phyloP scores from a whole-genome alignment of 53 echinoderm and acorn worm species.

The Arbacia lixula region DNA sequence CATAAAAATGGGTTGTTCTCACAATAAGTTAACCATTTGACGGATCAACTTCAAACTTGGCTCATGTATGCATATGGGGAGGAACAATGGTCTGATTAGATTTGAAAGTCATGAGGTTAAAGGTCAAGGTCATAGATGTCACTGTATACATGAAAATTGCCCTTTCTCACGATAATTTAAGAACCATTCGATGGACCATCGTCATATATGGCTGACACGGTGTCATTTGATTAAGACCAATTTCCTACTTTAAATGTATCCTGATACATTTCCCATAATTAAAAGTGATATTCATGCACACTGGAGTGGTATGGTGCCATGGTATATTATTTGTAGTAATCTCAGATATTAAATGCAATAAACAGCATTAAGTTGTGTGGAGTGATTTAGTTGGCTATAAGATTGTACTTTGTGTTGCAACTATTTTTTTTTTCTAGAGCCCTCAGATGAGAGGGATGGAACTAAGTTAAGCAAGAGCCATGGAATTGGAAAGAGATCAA shows the following conservation, averaged over 20 bases:
- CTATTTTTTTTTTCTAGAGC: slow-evolving; percentile 9
- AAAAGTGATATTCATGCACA: slow-evolving; percentile 25
- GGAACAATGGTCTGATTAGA: too few species aligned
- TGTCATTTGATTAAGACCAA: slow-evolving; percentile 14
- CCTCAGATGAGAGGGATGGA: background rate
- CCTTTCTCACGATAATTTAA: too few species aligned
- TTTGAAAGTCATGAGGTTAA: too few species aligned
- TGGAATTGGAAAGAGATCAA: slow-evolving; percentile 6
- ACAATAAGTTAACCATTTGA: slow-evolving; percentile 11
- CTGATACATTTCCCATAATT: slow-evolving; percentile 22
- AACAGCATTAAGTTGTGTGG: slow-evolving; percentile 9
- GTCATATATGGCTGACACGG: too few species aligned
- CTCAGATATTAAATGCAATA: slow-evolving; percentile 22
- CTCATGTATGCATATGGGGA: too few species aligned
- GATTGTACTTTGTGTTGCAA: slow-evolving; percentile 10
- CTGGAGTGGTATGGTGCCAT: slow-evolving; percentile 6
- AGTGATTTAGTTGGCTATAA: slow-evolving; percentile 9
- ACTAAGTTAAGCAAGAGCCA: slow-evolving; percentile 1
- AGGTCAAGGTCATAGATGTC: too few species aligned
- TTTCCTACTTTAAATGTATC: slow-evolving; percentile 15
- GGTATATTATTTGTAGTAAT: slow-evolving; percentile 16
- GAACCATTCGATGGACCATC: too few species aligned
- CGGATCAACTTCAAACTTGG: too few species aligned
- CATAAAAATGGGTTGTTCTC: background rate
- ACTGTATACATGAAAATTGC: too few species aligned